Percentiles rank a stretch among this genome's conserved stretches.
Conservation (phyloP, 2,113 vertebrate genomes). For the Tyrannus savana region DNA sequence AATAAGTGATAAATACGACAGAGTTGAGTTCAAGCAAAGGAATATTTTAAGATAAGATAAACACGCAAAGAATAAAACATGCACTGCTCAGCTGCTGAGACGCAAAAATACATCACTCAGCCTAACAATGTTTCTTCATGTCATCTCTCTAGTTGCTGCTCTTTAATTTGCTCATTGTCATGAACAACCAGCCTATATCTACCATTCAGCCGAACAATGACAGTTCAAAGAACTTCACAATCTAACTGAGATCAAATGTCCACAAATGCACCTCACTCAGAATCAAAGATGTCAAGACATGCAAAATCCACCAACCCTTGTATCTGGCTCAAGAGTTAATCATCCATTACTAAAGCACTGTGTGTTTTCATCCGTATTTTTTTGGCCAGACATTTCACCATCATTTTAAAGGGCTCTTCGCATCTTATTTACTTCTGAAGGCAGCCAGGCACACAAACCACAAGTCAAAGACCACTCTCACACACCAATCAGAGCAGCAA, state of each 20-base stretch:
- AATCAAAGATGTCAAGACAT: neutral
- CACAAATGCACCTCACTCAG: neutral
- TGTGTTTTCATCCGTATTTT: neutral
- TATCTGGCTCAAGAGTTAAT: neutral
- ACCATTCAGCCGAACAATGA: neutral
- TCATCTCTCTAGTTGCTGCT: neutral
- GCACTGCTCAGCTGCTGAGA: neutral
- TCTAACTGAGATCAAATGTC: neutral
- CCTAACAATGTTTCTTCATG: neutral
- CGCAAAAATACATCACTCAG: neutral
- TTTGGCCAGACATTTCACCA: neutral
- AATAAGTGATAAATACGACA: neutral
- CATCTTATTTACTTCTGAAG: neutral
- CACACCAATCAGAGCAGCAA: neutral
- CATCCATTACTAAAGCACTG: neutral
- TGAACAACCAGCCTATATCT: neutral
- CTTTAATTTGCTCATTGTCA: neutral
- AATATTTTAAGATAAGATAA: neutral
- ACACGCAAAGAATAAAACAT: neutral
- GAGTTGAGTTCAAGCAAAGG: neutral
- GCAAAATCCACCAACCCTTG: neutral
- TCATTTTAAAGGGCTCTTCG: neutral
- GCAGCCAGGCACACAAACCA: neutral
- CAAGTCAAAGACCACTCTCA: neutral
- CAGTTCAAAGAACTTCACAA: neutral